Base-by-base conservation (phyloP, 1,140 invertebrate species). In the Trichonephila inaurata region DNA sequence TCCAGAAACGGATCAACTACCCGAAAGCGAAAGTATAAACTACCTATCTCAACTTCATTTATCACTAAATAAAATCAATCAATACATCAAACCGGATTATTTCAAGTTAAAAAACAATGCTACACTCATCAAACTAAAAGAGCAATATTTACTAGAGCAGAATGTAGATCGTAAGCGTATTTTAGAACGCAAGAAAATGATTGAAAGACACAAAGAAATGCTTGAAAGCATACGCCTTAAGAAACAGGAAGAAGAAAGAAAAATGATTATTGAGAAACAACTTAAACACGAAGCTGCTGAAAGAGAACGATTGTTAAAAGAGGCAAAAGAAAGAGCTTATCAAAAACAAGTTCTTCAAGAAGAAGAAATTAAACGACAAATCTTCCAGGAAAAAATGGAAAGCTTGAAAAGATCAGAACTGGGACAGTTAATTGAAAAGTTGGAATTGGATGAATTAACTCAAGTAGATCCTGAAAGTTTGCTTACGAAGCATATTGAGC, bases 191-290 rank as follows among this genome's bases (percentile, higher is more conserved):
- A 98, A 99, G 95, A 98, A 98, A 95, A 98, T 99, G 94, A 99
- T 99, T 95, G 98, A 99, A 96, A 98, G 99, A 95, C 96, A 98
- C 12, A 99, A 99, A 95, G 98, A 99, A 96, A 98, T 98, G 95
- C 97, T 99, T 64, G 95, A 95, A 62, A 96, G 94, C n/a, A 64
- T 94, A 24, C 62, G 60, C 7, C 4, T 88, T 28, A 81, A 60
- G 51, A 93, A 88, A 60, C 66, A 81, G 58, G 64, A 93, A 64
- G 85, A 93, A 64, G 66, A 93, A 88, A 88, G 51, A 33, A 88
- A 93, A 6, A 16, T 10, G 1, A 10, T 28, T 0, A 18, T 44
- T 12, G 69, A 87, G 18, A 88, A 28, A 24, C 40, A 72, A 18
- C 10, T 44, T 16, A 72, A 89, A 60, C 66, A 81, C 62, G 77